Percentiles rank a stretch among this genome's conserved stretches.
phyloP scores from a whole-genome alignment of 2,797 vertebrate species.

The Poeciliopsis presidionis region DNA sequence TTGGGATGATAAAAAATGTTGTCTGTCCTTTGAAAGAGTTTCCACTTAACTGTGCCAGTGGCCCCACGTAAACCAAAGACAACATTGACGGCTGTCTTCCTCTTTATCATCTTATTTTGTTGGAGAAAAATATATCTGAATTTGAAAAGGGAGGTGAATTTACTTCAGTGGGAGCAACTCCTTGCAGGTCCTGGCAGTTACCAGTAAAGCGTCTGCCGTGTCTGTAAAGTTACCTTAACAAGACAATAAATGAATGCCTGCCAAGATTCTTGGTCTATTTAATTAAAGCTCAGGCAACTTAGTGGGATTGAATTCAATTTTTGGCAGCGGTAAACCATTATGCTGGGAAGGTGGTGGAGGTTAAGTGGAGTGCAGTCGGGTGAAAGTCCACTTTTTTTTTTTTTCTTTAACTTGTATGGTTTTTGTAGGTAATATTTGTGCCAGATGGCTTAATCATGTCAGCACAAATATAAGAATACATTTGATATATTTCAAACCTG shows the following conservation, averaged over 20 bases:
- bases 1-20: conserved; percentile 69
- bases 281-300: conserved; percentile 77
- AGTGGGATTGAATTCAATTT: conserved; percentile 78
- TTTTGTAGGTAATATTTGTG: conserved; percentile 20
- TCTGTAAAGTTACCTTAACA: conserved; percentile 70
- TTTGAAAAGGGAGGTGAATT: conserved; percentile 15
- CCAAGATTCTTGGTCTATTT: conserved; percentile 70
- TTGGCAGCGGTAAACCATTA: conserved; percentile 74
- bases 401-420: conserved; percentile 3
- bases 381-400: not conserved
- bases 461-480: not conserved
- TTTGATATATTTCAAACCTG: not conserved
- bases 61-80: conserved; percentile 42
- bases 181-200: conserved; percentile 26
- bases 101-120: conserved; percentile 23
- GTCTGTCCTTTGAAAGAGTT: conserved; percentile 47
- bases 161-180: not conserved
- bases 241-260: conserved; percentile 72
- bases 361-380: conserved; percentile 29
- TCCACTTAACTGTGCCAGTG: conserved; percentile 40
- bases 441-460: not conserved
- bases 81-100: conserved; percentile 26
- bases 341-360: conserved; percentile 55
- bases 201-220: conserved; percentile 53
- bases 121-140: conserved; percentile 24